Conservation (phyloP, 2,888 invertebrate genomes). For the Drosophila infuscata region DNA sequence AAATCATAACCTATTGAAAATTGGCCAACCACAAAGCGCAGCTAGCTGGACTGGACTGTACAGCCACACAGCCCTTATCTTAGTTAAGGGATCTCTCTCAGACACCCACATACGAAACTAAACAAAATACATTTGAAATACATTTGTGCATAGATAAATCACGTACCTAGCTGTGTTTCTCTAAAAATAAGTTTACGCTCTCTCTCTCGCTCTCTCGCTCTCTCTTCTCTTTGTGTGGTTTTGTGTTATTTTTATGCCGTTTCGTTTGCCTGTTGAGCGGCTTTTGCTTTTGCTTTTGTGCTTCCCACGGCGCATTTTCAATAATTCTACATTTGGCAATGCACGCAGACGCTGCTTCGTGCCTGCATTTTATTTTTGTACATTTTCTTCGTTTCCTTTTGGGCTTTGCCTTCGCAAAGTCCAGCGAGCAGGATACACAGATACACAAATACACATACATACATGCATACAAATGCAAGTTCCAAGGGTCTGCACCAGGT, state of each 20-base stretch:
- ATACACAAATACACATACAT: conserved; percentile 12
- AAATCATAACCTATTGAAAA: conserved; percentile 31
- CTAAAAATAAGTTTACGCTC: conserved; percentile 72
- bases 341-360: conserved; percentile 39
- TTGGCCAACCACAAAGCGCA: conserved; percentile 67
- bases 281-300: conserved; percentile 60
- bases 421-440: conserved; percentile 45
- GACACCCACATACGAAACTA: conserved; percentile 54
- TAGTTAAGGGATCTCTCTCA: conserved; percentile 34
- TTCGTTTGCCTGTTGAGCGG: conserved; percentile 50
- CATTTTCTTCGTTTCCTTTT: conserved; percentile 61
- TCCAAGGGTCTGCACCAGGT: conserved; percentile 33
- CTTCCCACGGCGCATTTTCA: conserved; percentile 73
- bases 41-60: conserved; percentile 62
- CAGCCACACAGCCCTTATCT: conserved; percentile 15
- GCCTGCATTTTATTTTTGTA: conserved; percentile 48
- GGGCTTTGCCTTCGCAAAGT: conserved; percentile 76
- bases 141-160: conserved; percentile 70
- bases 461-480: conserved; percentile 49
- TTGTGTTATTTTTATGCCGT: conserved; percentile 39
- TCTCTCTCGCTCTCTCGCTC: conserved; percentile 16
- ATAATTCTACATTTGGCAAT: conserved; percentile 53
- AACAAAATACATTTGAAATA: conserved; percentile 36
- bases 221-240: conserved; percentile 12
- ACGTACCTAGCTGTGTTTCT: conserved; percentile 49